Base-by-base conservation (phyloP, 2,797 vertebrate species). In the Somateria mollissima region DNA sequence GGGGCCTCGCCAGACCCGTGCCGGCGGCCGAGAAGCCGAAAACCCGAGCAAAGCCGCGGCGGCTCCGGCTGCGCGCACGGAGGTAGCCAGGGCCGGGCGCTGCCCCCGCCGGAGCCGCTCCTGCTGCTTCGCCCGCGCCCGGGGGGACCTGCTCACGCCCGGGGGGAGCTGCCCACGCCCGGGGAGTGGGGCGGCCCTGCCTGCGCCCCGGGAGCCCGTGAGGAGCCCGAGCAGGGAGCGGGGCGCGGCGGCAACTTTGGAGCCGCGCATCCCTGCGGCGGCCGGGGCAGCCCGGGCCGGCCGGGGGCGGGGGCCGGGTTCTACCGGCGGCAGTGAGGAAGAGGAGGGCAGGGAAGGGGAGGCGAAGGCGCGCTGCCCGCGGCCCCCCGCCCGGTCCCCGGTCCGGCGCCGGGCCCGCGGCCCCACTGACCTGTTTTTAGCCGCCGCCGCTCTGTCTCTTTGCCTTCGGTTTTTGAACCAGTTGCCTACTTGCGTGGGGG, bases 381-480 rank as follows among this genome's bases (percentile, higher is more conserved):
- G 9, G 41, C 70, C 89, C 54, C 36, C 56, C 77, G 56, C 64
- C 67, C 92, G 6, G 47, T 14, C 49, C 51, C 60, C 39, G 43
- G 15, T 65, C 69, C 56, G 34, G 39, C 81, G 70, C 27, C 14
- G 18, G 78, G 57, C 54, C 61, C 17, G 37, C 49, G 57, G 84
- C 71, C 81, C 78, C 96, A 98, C 98, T 98, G 97, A 99, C 99
- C 99, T 99, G 98, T 99, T 99, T 97, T 99, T 99, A 39, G 99
- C 99, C 39, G 99, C 99, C 67, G 99, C 99, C 8, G 99, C 99
- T 97, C 99, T 98, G 98, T 99, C 99, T 97, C 99, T 99, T 98
- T 99, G 99, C 98, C 99, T 98, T 91, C 99, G 99, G 86, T 99
- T 99, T 98, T 99, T 99, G 98, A 99, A 99, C 99, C 99, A 99